Base-by-base conservation (phyloP, 2,797 vertebrate genomes). In the Acanthopagrus latus region DNA sequence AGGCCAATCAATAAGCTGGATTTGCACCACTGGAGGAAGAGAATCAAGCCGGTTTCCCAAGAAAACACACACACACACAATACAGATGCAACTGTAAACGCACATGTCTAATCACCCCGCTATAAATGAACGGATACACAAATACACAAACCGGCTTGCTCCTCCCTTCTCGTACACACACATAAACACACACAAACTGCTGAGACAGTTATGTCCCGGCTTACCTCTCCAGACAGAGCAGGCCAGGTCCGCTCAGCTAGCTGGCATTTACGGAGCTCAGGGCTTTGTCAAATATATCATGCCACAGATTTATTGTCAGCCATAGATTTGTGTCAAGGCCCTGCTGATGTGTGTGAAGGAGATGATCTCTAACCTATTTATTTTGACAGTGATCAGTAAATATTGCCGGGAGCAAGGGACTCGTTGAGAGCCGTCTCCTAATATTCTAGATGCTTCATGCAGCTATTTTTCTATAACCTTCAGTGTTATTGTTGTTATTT, bases 1-100 rank as follows among this genome's bases (percentile, higher is more conserved):
- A 88, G 78, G 72, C 74, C 90, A 85, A 94, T 95, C 93, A 91
- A 84, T 95, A 90, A 74, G 50, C 81, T 88, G 82, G 85, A 90
- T 92, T 92, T 93, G 84, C 82, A 76, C 84, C 71, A 89, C 76
- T 83, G 80, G 71, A 88, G 88, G 87, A 74, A 66, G 69, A 80
- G 88, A 90, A 82, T 83, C 85, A 80, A 78, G 44, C 71, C 86
- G 12, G 80, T 85, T 90, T 88, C 79, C 81, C 68, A 51, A 74
- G 68, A 80, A 88, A 78, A 74, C 81, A 72, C 64, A 76, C 67
- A 66, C 72, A 74, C 66, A 66, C 72, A 73, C 29, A 33, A 1
- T 20, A n/a, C 33, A 50, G 27, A 62, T 7, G 7, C 64, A 43
- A 7, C 70, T 27, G 64, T 38, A 68, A 55, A 59, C 5, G 0